phyloP scores from a whole-genome alignment of 2,113 vertebrate genomes.

The Cisticola juncidis region DNA sequence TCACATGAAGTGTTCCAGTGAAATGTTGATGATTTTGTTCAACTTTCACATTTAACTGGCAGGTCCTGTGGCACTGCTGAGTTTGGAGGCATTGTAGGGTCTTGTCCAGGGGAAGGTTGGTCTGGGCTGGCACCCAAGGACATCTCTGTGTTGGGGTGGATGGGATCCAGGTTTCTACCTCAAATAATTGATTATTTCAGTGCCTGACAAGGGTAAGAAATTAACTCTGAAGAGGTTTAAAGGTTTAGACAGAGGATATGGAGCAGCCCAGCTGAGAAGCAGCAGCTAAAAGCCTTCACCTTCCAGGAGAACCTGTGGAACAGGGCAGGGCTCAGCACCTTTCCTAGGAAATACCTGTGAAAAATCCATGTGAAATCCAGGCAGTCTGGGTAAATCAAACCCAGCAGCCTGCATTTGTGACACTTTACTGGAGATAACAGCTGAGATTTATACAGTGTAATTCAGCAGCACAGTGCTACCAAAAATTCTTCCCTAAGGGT shows the following conservation, averaged over 20 bases:
- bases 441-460: background rate
- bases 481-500: conserved; percentile 4
- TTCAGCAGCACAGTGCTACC: background rate
- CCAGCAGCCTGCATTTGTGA: background rate
- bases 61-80: background rate
- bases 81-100: background rate
- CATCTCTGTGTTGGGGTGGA: background rate
- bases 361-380: background rate
- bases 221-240: background rate
- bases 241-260: background rate
- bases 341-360: background rate
- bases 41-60: background rate
- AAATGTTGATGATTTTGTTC: background rate
- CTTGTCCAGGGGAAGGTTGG: background rate
- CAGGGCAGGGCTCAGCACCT: background rate
- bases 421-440: conserved; percentile 15
- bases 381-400: background rate
- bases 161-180: background rate
- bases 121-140: background rate
- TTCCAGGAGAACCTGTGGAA: background rate
- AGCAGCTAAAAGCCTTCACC: background rate
- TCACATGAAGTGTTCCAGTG: background rate
- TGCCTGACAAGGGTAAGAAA: background rate
- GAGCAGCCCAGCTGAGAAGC: background rate
- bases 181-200: background rate